Evolutionary conservation across 2,888 invertebrate species (phyloP), one percentile per base, ranked within the genome.

Genomic region (Campopleginae sp.): DNA sequence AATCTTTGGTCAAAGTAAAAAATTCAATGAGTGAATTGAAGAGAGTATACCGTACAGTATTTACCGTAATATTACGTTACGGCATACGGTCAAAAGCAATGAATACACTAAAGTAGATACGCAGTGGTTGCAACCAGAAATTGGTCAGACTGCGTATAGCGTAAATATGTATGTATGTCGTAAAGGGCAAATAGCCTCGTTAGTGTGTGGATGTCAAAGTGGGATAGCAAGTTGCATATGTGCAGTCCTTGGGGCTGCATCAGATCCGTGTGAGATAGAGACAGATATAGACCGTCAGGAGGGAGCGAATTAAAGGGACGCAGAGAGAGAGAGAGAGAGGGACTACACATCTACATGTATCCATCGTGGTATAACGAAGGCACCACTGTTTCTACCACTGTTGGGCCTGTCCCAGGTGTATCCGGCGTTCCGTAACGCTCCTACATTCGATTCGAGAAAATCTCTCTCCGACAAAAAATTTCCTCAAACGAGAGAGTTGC

Each of bases 401-500:
- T 66, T 68, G 80, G 74, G 83, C 38, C 77, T 77, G 85, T 80
- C 85, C 85, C 85, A 86, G 85, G 85, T 86, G 85, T 86, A 80
- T 77, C 80, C 82, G 80, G 85, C 63, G 63, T 83, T 68, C 82
- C 83, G 72, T 61, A 80, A 83, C 80, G 83, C 77, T 86, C 68
- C 72, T 83, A 70, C 72, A 83, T 86, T 83, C 83, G 82, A 83
- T 86, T 83, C 85, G 76, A 78, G 85, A 81, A 82, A 82, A 82
- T 83, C 80, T 86, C 82, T 74, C 61, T 66, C 38, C 31, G 76
- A 76, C 77, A 78, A 86, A 86, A 38, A 84, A 82, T 84, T 54
- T 65, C 74, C 70, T 76, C 79, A 78, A 79, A 79, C 81, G 81
- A 79, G 86, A 54, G 72, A 65, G 48, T n/a, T 72, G 27, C 54